Percentiles rank a stretch among this genome's conserved stretches.
Evolutionary conservation across 2,888 invertebrate genomes (phyloP).

Genomic region (Chaitophorus viminalis): DNA sequence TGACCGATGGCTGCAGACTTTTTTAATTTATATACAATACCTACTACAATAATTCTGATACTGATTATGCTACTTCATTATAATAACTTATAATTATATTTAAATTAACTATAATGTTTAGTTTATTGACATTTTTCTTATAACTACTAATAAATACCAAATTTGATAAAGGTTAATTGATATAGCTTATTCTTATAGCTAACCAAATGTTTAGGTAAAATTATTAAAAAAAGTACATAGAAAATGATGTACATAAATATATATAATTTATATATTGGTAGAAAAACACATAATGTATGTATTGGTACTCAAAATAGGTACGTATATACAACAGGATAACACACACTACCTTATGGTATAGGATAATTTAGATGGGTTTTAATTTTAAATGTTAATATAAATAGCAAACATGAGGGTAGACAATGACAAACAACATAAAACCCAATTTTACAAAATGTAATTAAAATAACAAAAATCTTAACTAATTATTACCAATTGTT

Average conservation of each 20-base stretch:
- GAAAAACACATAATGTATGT: conserved; percentile 56
- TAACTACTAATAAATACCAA: conserved; percentile 9
- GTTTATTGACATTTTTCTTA: conserved; percentile 35
- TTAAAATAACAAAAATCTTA: conserved; percentile 34
- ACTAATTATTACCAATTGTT: conserved; percentile 26
- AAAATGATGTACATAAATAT: not conserved
- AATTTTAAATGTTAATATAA: conserved; percentile 12
- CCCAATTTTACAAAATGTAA: conserved; percentile 39
- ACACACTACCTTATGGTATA: conserved; percentile 38
- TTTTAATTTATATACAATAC: conserved; percentile 35
- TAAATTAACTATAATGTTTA: conserved; percentile 33
- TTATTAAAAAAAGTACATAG: conserved; percentile 21
- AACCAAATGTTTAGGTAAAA: conserved; percentile 20
- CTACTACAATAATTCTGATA: conserved; percentile 20
- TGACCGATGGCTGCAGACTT: conserved; percentile 47
- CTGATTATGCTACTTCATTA: conserved; percentile 32
- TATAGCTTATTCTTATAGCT: not conserved
- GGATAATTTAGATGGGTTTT: not conserved
- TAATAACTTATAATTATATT: conserved; percentile 13
- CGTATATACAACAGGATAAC: conserved; percentile 37
- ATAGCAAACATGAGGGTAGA: conserved; percentile 12
- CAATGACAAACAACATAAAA: conserved; percentile 44
- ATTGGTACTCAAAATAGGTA: conserved; percentile 46
- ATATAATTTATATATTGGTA: conserved; percentile 31
- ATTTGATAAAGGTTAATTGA: conserved; percentile 8